Base-by-base conservation (phyloP, 2,113 vertebrate genomes). In the Tautogolabrus adspersus region DNA sequence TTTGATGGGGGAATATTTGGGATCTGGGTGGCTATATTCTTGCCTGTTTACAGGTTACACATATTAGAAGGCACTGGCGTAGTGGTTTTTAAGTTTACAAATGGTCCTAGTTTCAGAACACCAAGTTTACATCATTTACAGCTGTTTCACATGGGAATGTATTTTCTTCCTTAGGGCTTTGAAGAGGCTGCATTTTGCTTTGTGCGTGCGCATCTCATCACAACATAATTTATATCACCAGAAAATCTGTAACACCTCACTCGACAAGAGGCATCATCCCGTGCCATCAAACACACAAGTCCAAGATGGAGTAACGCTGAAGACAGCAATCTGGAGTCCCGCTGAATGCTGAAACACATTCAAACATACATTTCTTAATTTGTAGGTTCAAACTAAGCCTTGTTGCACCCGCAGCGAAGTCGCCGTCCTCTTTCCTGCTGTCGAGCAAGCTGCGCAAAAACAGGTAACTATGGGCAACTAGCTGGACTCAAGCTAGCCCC, bases 231-330 rank as follows among this genome's bases (percentile, higher is more conserved):
- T 30, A 65, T 71, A 60, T 18, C 37, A 3, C 10, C 63, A 34
- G 55, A 61, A 23, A 15, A 58, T 21, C 55, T 10, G 74, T 12
- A 57, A 30, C 67, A 9, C 30, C 61, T 0, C 44, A 38, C 0
- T 8, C 37, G 19, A 42, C 62, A 34, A 49, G 19, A 52, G 19
- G 61, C 66, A 62, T 51, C 58, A 34, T 52, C 58, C 40, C 4
- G 6, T 23, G 54, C 60, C 49, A 57, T 38, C 56, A 34, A 26
- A 21, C 57, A 11, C 19, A 18, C 13, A 21, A 18, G 58, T 51
- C 46, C 67, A 72, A 71, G 26, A 82, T 77, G 83, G 83, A 70
- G 69, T 64, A 77, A 66, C 15, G 22, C 47, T 10, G 30, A 44
- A 66, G 26, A 55, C 75, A 0, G 34, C 3, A 3, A 7, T 18